phyloP scores from a whole-genome alignment of 1,140 invertebrate genomes.

The Metopolophium dirhodum region DNA sequence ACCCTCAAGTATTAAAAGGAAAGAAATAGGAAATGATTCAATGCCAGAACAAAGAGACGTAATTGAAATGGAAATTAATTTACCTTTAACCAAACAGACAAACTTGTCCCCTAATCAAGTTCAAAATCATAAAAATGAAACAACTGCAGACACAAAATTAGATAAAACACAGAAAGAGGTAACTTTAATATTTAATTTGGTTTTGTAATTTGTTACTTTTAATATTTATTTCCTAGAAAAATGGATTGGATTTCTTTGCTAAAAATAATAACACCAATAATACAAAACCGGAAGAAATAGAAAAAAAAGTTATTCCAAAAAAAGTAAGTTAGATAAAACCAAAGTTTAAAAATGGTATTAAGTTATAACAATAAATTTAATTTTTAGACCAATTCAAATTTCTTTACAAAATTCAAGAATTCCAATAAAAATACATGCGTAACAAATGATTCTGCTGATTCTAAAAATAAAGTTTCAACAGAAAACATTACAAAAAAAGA shows the following conservation, averaged over 20 bases:
- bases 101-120: neutral
- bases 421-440: neutral
- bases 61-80: constrained; percentile 13
- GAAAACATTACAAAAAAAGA: neutral
- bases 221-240: neutral
- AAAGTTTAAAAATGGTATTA: neutral
- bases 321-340: neutral
- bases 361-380: neutral
- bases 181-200: neutral
- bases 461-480: neutral
- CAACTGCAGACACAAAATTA: neutral
- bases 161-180: constrained; percentile 18
- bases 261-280: constrained; percentile 4
- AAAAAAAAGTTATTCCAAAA: constrained; percentile 7
- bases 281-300: neutral
- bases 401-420: constrained; percentile 28
- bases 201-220: neutral
- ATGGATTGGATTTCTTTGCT: neutral
- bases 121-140: neutral
- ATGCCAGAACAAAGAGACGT: neutral
- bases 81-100: neutral
- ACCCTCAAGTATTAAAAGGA: constrained; percentile 41
- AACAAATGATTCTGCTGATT: neutral
- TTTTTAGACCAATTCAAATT: constrained; percentile 20
- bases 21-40: constrained; percentile 1